Base-by-base conservation (phyloP, 1,140 invertebrate genomes). In the Drosophila willistoni region DNA sequence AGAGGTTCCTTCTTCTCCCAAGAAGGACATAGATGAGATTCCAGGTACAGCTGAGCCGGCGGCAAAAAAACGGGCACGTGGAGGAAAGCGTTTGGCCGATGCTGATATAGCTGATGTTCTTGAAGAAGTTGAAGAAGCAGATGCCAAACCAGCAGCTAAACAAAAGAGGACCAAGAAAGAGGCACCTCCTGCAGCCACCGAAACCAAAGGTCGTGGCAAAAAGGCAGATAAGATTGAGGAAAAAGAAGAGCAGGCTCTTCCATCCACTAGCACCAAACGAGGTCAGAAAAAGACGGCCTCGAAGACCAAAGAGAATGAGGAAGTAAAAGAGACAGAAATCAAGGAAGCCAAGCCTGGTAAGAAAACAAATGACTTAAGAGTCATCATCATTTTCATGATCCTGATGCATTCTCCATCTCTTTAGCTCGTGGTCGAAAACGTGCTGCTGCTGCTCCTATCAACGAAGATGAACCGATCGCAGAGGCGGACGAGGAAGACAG, bases 361-460 rank as follows among this genome's bases (percentile, higher is more conserved):
- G 67, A 33, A 57, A 64, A 29, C 29, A n/a, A n/a, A n/a, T n/a
- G n/a, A n/a, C n/a, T n/a, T n/a, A n/a, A n/a, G n/a, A n/a, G n/a
- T n/a, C n/a, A n/a, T n/a, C n/a, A 1, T 13, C 33, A 55, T 7
- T 22, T 22, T 22, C 7, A 9, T 6, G 14, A 25, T 47, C 9
- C 9, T 22, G 17, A 22, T 14, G 1, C 7, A 66, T 14, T 36
- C 6, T 7, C 14, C 29, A 1, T 4, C 7, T 47, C 54, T 51
- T 2, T 47, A 87, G 83, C 22, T 70, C 76, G 84, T 6, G 51
- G 79, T 19, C 76, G 84, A 7, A 91, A 91, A 63, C 77, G 77
- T 42, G 54, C 44, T 19, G 81, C 44, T 19, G 81, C 51, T 19
- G 79, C 62, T 7, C 61, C 41, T 3, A 64, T 42, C 9, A 66